Base-by-base conservation (phyloP, 2,888 invertebrate genomes). In the Conchocele bisecta region DNA sequence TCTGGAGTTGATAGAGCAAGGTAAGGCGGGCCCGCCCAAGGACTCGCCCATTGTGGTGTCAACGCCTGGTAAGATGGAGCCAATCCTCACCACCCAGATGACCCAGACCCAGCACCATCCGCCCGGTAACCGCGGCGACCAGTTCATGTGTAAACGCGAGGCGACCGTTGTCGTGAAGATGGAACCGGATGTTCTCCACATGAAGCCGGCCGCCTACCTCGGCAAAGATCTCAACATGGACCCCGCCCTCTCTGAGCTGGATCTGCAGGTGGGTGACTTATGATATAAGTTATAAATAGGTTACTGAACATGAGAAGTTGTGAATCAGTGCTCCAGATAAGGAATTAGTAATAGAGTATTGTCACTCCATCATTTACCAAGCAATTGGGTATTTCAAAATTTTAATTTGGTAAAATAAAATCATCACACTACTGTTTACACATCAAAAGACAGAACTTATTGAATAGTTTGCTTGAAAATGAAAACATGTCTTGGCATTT, bases 181-280 rank as follows among this genome's bases (percentile, higher is more conserved):
- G 5, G 77, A 77, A 13, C 70, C 73, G 0, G 60, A 70, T 20
- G 24, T 48, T 17, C 51, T 66, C 20, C 66, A 66, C 33, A 64
- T 75, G 6, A 69, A 53, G 3, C 75, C 78, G 15, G 48, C 54
- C 7, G 39, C 50, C 15, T 33, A 67, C 1, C 64, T 85, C 15
- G 82, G 78, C 13, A 68, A 70, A 33, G 70, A 59, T 17, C 60
- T 83, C 6, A 79, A 71, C 28, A 67, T 83, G 17, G 88, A 88
- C 60, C 81, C 86, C 20, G 75, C 85, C 9, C 63, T 87, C 33
- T 77, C 82, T 24, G 86, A 86, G 41, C 54, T 87, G 17, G 83
- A 83, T 24, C 60, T 84, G 4, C 86, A 88, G 83, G 88, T 88
- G 58, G n/a, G 20, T 51, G 15, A 97, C 15, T n/a, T 33, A 6